Evolutionary conservation across 2,797 vertebrate species (phyloP).

Genomic region (Artibeus jamaicensis): DNA sequence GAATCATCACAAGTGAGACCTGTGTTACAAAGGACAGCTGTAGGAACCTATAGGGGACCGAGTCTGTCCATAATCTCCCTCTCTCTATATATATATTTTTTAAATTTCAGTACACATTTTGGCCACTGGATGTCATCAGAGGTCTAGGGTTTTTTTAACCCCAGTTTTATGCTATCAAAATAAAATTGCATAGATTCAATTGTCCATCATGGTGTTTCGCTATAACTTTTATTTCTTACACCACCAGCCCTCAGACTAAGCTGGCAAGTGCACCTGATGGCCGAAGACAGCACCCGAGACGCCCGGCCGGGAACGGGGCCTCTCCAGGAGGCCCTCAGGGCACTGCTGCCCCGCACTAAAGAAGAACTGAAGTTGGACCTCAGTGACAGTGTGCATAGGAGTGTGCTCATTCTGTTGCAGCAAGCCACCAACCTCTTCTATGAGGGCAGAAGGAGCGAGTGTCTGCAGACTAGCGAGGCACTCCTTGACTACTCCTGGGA

Average conservation of each 20-base stretch:
- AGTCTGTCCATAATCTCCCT: neutral
- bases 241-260: neutral
- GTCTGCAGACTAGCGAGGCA: slow-evolving; percentile 81
- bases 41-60: neutral
- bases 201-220: neutral
- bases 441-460: slow-evolving; percentile 4
- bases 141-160: neutral
- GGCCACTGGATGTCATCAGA: neutral
- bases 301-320: fast-evolving
- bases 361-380: slow-evolving; percentile 84
- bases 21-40: neutral
- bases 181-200: neutral
- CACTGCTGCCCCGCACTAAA: slow-evolving; percentile 80
- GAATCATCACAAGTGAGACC: neutral
- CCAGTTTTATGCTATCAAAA: neutral
- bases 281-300: neutral
- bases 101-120: neutral
- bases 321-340: slow-evolving; percentile 83
- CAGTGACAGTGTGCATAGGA: slow-evolving; percentile 82
- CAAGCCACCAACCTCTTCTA: slow-evolving; percentile 83
- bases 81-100: neutral
- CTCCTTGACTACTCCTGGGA: slow-evolving; percentile 93
- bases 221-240: neutral
- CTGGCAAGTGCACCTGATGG: neutral
- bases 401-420: slow-evolving; percentile 81